Base-by-base conservation (phyloP, 2,797 vertebrate genomes). In the Aselliscus stoliczkanus region DNA sequence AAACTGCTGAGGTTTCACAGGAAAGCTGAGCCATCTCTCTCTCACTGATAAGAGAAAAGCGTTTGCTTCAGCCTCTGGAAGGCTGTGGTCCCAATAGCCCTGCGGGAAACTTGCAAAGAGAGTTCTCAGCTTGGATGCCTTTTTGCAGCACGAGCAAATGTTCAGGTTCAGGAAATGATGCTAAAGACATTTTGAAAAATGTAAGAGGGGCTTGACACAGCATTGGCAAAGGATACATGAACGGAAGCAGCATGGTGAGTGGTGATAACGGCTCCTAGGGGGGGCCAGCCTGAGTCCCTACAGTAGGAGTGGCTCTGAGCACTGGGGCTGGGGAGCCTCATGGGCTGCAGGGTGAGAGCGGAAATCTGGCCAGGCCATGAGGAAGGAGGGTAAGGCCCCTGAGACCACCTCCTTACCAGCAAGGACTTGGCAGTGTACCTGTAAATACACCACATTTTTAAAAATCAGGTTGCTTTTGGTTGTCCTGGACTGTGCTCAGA, bases 131-230 rank as follows among this genome's bases (percentile, higher is more conserved):
- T 65, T 60, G 37, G 75, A 87, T 0, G 52, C 85, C 13, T 11
- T 92, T 90, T 64, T 72, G 9, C 88, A 97, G 90, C 79, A 27
- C 0, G 23, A 90, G 94, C 96, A 88, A 84, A 67, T 67, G 81
- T 73, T 80, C 92, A 39, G n/a, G 85, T 81, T 95, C 93, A 95
- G 96, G 93, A 97, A 97, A 96, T 82, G 90, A 95, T 65, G 90
- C 88, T 56, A 70, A 91, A 95, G 81, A 80, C 92, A 58, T 88
- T 95, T 64, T 90, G 73, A 95, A 96, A 94, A 92, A 72, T 79
- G 85, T 89, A 34, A 92, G 94, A 95, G 56, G 81, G 88, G 82
- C 90, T 94, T 95, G 95, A 93, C 93, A 79, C 58, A 54, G 95
- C 62, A 1, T 2, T 96, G 95, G 96, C 76, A 86, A 96, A 94